These are phyloP conservation scores for Phyllostomus hastatus DNA, from an alignment of 2,113 vertebrate genomes.

Conservation along the genomic window DNA sequence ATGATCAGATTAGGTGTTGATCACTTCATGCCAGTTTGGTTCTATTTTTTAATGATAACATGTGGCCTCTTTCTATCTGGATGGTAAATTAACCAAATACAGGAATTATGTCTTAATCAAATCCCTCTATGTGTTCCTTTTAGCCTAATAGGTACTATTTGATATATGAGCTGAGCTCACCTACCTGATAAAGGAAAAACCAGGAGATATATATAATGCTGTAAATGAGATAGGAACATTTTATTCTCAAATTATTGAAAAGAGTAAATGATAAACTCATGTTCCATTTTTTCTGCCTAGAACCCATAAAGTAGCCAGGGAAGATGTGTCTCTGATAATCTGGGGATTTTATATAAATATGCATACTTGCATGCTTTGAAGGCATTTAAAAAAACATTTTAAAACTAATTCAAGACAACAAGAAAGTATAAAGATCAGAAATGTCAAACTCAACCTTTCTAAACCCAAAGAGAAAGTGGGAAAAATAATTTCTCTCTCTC, in stretches of 20 bases:
- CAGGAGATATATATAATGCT: not conserved
- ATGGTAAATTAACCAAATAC: not conserved
- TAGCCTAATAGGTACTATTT: not conserved
- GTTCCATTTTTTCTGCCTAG: not conserved
- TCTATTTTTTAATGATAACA: not conserved
- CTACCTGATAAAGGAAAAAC: not conserved
- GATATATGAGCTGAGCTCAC: not conserved
- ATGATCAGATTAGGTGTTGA: not conserved
- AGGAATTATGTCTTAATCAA: not conserved
- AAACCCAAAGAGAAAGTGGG: not conserved
- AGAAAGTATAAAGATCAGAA: not conserved
- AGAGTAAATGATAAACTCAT: slow-evolving; percentile 1
- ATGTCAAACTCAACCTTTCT: not conserved
- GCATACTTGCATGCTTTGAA: not conserved
- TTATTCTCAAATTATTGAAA: not conserved
- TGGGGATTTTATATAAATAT: not conserved
- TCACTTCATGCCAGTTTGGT: not conserved
- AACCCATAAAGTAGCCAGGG: not conserved
- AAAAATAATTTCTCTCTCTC: not conserved
- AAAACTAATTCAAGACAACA: not conserved
- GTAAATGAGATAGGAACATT: not conserved
- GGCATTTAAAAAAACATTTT: not conserved
- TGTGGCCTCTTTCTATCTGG: not conserved
- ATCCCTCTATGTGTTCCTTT: not conserved
- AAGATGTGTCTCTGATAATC: not conserved